A percentile compares a stretch with the other conserved stretches of the same genome.
These are phyloP conservation scores for Carettochelys insculpta DNA, from an alignment of 2,113 vertebrate genomes.

Conservation along the genomic window DNA sequence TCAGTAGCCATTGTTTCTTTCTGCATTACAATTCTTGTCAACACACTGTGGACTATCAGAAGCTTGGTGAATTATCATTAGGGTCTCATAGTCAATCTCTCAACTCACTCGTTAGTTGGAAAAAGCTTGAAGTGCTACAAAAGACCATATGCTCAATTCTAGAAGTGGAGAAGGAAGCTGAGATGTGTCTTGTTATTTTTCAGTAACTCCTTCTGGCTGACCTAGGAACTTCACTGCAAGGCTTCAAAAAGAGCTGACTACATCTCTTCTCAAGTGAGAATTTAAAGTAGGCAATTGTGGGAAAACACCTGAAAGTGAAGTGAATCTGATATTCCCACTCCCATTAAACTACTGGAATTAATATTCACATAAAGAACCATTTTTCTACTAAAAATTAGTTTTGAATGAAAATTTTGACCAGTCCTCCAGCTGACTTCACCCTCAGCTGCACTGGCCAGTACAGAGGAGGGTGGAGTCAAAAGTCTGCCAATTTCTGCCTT, in stretches of 20 bases:
- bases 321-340: not conserved
- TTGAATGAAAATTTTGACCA: not conserved
- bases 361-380: not conserved
- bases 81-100: not conserved
- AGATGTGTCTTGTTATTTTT: not conserved
- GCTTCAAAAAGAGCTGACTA: not conserved
- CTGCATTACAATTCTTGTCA: not conserved
- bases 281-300: not conserved
- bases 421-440: not conserved
- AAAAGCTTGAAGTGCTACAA: not conserved
- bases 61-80: not conserved
- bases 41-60: not conserved
- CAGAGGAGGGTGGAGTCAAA: not conserved
- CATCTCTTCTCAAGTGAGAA: not conserved
- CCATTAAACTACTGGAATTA: not conserved
- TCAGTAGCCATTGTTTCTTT: constrained; percentile 11
- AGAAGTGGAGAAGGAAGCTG: not conserved
- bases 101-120: not conserved
- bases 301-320: not conserved
- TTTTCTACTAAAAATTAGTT: not conserved
- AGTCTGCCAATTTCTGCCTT: not conserved
- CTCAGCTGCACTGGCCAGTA: not conserved
- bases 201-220: not conserved
- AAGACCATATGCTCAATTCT: rapidly evolving
- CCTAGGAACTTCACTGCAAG: not conserved